Conservation (phyloP, 37 sponge, comb jelly and placozoan genomes). For the Mnemiopsis leidyi region DNA sequence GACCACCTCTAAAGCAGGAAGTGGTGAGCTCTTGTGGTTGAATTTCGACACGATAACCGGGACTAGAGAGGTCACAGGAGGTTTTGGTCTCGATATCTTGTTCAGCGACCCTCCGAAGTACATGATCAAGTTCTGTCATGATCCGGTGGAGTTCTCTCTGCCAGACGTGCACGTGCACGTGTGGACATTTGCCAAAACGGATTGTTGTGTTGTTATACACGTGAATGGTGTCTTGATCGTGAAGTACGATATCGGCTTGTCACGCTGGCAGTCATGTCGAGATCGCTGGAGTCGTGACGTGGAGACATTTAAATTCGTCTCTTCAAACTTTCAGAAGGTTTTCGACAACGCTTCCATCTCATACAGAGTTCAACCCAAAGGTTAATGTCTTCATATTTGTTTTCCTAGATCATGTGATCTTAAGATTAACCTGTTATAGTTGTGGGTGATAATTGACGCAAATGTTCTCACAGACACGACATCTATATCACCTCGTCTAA, state of each 20-base stretch:
- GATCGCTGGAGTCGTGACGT: neutral
- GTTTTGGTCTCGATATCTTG: neutral
- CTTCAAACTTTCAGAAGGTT: neutral
- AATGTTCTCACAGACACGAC: no score
- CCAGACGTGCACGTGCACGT: neutral
- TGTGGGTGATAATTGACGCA: no score
- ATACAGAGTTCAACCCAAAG: neutral
- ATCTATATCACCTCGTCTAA: no score
- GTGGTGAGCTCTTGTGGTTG: neutral
- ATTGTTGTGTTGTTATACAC: neutral
- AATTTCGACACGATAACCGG: neutral
- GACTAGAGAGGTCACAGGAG: neutral
- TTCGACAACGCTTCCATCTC: neutral
- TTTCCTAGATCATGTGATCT: no score
- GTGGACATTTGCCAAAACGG: neutral
- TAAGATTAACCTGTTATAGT: no score
- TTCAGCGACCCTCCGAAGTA: neutral
- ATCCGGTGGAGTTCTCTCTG: neutral
- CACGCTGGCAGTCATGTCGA: neutral
- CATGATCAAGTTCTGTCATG: neutral
- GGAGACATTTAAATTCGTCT: neutral
- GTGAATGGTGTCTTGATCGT: neutral
- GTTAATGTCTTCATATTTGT: no score
- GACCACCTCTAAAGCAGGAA: neutral
- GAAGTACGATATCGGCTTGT: neutral